These are phyloP conservation scores for Limenitis camilla DNA, from an alignment of 2,888 invertebrate genomes.

Conservation along the genomic window DNA sequence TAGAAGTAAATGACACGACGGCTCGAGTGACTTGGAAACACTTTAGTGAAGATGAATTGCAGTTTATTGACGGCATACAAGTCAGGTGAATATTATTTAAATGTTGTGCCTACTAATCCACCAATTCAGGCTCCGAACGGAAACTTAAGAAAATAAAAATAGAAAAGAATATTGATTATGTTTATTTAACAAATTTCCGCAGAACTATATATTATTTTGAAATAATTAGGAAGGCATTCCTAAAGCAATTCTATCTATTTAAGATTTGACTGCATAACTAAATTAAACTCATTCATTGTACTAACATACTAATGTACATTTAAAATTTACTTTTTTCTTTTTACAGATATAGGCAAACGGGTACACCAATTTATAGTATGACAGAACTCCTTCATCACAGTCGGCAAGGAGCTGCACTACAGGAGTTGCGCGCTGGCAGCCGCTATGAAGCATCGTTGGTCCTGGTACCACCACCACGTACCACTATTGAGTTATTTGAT, in stretches of 20 bases:
- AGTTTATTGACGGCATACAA: constrained; percentile 91
- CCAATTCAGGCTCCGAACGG: too few species aligned
- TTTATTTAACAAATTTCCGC: too few species aligned
- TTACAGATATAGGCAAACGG: constrained; percentile 83
- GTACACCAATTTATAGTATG: constrained; percentile 87
- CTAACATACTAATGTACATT: too few species aligned
- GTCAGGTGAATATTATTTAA: constrained; percentile 58
- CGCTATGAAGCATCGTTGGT: constrained; percentile 89
- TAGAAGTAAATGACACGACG: constrained; percentile 85
- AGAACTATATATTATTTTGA: too few species aligned
- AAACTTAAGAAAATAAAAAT: too few species aligned
- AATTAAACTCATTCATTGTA: too few species aligned
- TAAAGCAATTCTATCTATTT: too few species aligned
- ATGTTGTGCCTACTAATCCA: too few species aligned
- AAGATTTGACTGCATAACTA: too few species aligned
- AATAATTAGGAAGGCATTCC: too few species aligned
- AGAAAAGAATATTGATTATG: too few species aligned
- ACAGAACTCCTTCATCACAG: constrained; percentile 89
- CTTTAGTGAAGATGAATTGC: constrained; percentile 85
- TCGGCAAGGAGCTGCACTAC: constrained; percentile 83
- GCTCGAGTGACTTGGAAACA: constrained; percentile 88
- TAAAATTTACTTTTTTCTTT: not conserved
- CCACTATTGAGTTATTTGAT: constrained; percentile 85
- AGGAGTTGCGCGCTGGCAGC: constrained; percentile 84
- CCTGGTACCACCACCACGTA: constrained; percentile 87